Evolutionary conservation across 2,797 vertebrate genomes (phyloP), one percentile per base, ranked within the genome.

Genomic region (Cheirogaleus major): DNA sequence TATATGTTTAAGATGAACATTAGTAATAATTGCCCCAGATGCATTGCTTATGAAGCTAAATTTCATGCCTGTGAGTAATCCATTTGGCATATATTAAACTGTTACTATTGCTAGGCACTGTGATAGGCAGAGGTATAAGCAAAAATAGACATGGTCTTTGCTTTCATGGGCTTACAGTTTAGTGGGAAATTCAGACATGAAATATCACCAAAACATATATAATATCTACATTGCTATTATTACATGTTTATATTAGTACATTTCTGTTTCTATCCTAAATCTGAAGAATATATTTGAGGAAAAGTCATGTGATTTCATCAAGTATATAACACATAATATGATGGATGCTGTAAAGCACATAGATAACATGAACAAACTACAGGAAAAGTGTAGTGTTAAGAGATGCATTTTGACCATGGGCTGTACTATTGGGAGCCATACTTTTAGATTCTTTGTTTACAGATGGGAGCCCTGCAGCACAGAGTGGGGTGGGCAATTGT

Each of bases 231-330:
- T n/a, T 92, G 18, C 17, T 76, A 81, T 67, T 91, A 88, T 45
- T 76, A n/a, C 38, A 32, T 89, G 27, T 20, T 85, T 92, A 45
- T 76, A 84, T 82, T 92, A 55, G 43, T 85, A 95, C 59, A 27
- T 93, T 61, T 55, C 76, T 23, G 45, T 91, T 89, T 90, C 76
- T 88, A 91, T 88, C 83, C 73, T 90, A 96, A 93, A 81, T 89
- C 41, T 95, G 75, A 88, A 89, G 55, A 82, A 17, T 83, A 25
- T 95, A 45, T 69, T 89, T 87, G 59, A 87, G 63, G 48, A 72
- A 88, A 94, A 93, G 43, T 63, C 65, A 59, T 78, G 18, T 32
- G 30, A 69, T 91, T 94, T 91, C 89, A 79, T 96, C 30, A 87
- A 41, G 41, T 87, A 70, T 55, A 11, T 89, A 50, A 50, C 50